Evolutionary conservation across 2,888 invertebrate species (phyloP), one percentile per base, ranked within the genome.

Genomic region (Entomobrya multifasciata): DNA sequence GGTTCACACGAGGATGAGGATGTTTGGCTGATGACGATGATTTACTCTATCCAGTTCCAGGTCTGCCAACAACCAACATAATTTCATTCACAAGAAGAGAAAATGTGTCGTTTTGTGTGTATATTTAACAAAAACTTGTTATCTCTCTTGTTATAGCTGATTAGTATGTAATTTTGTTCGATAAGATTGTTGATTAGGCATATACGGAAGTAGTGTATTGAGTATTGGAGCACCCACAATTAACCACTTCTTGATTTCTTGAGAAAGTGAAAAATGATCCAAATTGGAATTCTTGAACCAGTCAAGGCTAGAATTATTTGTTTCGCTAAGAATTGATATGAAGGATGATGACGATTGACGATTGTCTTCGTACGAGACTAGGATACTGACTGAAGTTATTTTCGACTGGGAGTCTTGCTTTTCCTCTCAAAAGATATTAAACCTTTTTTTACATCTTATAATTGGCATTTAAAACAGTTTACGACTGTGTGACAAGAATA

Each of bases 371-470:
- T 74, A 72, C 79, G 74, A 86, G 86, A 86, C 80, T 55, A 17
- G 74, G 86, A 86, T 86, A 72, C 72, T 36, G 80, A 86, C 86
- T 86, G 85, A 80, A 60, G 27, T 41, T 72, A 72, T 78, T 79
- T 86, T 86, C 52, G 20, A 62, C 41, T 49, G 65, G 49, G 62
- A 57, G 60, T 49, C 79, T 60, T 20, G 72, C 47, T 72, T 85
- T 84, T 72, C 57, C 41, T 78, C 62, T 65, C n/a, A 62, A 70
- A 55, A 13, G 5, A n/a, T 11, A 27, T 70, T 30, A 70, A 70
- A 15, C 17, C 25, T 27, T 27, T 27, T 47, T 22, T 20, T n/a
- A n/a, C n/a, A n/a, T 49, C 27, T 52, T 72, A 10, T 49, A 22
- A 49, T 15, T 27, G 15, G 30, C 49, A 74, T 25, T 76, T 74